These are phyloP conservation scores for Cirrhinus molitorella DNA, from an alignment of 2,797 vertebrate species.

Conservation along the genomic window DNA sequence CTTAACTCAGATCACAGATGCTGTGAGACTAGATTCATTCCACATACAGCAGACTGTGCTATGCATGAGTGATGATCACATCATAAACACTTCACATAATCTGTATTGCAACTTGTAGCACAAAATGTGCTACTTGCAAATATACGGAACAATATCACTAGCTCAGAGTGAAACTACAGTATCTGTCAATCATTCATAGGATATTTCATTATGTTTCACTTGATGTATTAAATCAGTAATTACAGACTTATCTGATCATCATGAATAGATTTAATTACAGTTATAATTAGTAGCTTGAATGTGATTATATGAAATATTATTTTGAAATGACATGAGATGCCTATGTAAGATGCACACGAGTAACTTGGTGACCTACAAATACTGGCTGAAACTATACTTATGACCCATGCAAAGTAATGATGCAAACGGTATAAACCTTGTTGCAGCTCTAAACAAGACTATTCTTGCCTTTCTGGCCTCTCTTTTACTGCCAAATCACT, in stretches of 20 bases:
- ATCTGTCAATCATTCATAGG: background rate
- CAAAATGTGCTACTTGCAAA: background rate
- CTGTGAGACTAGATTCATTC: slow-evolving; percentile 33
- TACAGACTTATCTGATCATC: background rate
- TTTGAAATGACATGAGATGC: background rate
- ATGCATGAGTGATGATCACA: slow-evolving; percentile 29
- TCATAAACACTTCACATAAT: slow-evolving; percentile 25
- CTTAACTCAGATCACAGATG: slow-evolving; percentile 34
- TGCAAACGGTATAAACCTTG: background rate
- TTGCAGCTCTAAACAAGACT: background rate
- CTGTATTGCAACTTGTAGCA: slow-evolving; percentile 4
- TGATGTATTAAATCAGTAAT: background rate
- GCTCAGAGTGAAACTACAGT: background rate
- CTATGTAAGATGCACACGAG: background rate
- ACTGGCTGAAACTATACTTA: background rate
- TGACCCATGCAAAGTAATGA: background rate
- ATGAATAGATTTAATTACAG: background rate
- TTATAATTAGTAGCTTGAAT: background rate
- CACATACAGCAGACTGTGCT: slow-evolving; percentile 24
- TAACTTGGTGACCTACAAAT: background rate
- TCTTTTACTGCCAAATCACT: background rate
- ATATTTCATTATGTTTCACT: background rate
- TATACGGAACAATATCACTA: background rate
- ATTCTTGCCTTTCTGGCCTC: background rate
- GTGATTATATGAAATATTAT: background rate